Percentiles rank a stretch among this genome's conserved stretches.
phyloP scores from a whole-genome alignment of 2,797 vertebrate genomes.

The Peromyscus aztecus region DNA sequence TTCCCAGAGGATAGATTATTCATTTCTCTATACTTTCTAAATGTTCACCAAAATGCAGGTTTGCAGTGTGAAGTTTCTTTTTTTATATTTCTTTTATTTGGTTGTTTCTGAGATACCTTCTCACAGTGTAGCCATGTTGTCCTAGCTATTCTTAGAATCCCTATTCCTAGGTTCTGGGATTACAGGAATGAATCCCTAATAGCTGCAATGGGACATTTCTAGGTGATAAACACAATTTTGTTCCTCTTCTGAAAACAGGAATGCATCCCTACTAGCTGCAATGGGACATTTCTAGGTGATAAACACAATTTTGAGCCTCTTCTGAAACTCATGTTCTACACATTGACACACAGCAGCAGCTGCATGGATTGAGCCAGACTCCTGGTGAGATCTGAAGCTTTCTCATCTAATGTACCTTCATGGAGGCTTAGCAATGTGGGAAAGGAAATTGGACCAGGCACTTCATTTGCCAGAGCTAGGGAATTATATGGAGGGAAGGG shows the following conservation, averaged over 20 bases:
- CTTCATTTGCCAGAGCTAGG: slow-evolving; percentile 37
- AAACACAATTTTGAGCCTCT: background rate
- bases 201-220: background rate
- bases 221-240: background rate
- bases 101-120: background rate
- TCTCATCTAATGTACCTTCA: background rate
- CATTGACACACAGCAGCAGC: background rate
- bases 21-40: background rate
- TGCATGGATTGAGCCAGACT: background rate
- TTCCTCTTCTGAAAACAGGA: background rate
- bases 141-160: background rate
- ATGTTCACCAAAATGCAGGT: background rate
- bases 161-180: background rate
- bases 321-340: background rate
- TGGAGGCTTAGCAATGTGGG: background rate
- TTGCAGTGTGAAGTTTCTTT: background rate
- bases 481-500: background rate
- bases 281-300: background rate
- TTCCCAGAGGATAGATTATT: background rate
- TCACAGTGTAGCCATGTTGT: background rate
- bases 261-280: no score
- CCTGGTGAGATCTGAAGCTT: background rate
- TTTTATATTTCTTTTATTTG: background rate
- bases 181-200: background rate
- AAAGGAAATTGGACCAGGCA: background rate